phyloP scores from a whole-genome alignment of 1,140 invertebrate species.

The Drosophila ercepeae region DNA sequence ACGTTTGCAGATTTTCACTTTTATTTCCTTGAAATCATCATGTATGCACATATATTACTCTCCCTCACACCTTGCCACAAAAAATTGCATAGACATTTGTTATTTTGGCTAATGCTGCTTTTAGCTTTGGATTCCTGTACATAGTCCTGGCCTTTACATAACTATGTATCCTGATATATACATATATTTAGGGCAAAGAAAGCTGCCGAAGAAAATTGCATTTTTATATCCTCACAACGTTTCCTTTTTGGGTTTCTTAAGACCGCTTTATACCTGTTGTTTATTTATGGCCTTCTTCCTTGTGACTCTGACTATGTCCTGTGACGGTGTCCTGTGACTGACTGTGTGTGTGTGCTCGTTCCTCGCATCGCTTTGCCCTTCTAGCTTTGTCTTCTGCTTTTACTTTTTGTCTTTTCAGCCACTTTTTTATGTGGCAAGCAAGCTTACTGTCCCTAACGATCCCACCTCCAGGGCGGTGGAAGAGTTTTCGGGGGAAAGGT shows the following conservation, averaged over 20 bases:
- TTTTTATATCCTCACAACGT: constrained; percentile 44
- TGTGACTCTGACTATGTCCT: background rate
- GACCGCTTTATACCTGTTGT: constrained; percentile 66
- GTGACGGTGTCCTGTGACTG: background rate
- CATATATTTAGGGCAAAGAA: constrained; percentile 2
- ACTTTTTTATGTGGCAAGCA: constrained; percentile 1
- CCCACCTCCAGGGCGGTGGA: no score
- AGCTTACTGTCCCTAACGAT: constrained; percentile 26
- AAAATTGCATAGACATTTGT: constrained; percentile 70
- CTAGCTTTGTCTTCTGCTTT: constrained; percentile 50
- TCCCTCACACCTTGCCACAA: constrained; percentile 28
- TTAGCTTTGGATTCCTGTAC: constrained; percentile 7
- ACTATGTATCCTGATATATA: background rate
- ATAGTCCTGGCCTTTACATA: constrained; percentile 11
- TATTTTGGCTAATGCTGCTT: constrained; percentile 44
- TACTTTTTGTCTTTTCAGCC: constrained; percentile 11
- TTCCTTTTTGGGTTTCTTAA: constrained; percentile 57
- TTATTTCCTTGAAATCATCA: constrained; percentile 21
- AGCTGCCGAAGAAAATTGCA: constrained; percentile 41
- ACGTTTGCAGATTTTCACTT: constrained; percentile 47
- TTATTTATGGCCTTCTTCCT: constrained; percentile 58
- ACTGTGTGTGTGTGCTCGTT: constrained; percentile 6
- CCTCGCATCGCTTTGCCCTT: constrained; percentile 6
- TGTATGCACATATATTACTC: constrained; percentile 45
- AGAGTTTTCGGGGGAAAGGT: no score